Base-by-base conservation (phyloP, 2,888 invertebrate genomes). In the Pycnomerus fuliginosus region DNA sequence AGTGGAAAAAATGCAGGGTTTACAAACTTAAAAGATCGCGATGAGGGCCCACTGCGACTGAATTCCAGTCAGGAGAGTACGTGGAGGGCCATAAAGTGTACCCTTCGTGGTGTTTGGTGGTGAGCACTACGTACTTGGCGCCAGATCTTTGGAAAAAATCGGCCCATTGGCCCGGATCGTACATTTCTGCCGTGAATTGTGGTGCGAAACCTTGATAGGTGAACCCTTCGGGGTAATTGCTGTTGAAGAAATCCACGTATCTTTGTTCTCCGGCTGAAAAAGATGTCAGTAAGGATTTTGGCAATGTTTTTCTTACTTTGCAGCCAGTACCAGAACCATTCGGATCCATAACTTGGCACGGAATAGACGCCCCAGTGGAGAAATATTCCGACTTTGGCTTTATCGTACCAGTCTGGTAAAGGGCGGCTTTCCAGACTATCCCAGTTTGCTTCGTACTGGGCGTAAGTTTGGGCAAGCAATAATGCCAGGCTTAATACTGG, bases 251-350 rank as follows among this genome's bases (percentile, higher is more conserved):
- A 59, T 66, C 22, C 7, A 36, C 28, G 11, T 7, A 25, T 25
- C 28, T 33, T n/a, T n/a, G n/a, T n/a, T n/a, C n/a, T n/a, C n/a
- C n/a, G n/a, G n/a, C n/a, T n/a, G n/a, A n/a, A n/a, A n/a, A n/a
- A n/a, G n/a, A 33, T 3, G n/a, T 16, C 11, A 5, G 14, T 24
- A 25, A 27, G 16, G 10, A 13, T 16, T 16, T 17, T 13, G 17
- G 20, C 25, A 29, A 36, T 12, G 1, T 30, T 41, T 12, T 11
- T 7, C 66, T 66, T 74, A 86, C 87, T 77, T 74, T 79, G 75
- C 93, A 91, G 94, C 57, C 84, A 74, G 12, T 71, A 74, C 95
- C 95, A 95, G 69, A 95, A 95, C 96, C 95, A 96, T 74, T 94
- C 95, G 0, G 84, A 83, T 0, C 83, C 82, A 69, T 84, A 89